A percentile compares a stretch with the other conserved stretches of the same genome.
Evolutionary conservation across 2,888 invertebrate species (phyloP).

Genomic region (Melanostoma scalare): DNA sequence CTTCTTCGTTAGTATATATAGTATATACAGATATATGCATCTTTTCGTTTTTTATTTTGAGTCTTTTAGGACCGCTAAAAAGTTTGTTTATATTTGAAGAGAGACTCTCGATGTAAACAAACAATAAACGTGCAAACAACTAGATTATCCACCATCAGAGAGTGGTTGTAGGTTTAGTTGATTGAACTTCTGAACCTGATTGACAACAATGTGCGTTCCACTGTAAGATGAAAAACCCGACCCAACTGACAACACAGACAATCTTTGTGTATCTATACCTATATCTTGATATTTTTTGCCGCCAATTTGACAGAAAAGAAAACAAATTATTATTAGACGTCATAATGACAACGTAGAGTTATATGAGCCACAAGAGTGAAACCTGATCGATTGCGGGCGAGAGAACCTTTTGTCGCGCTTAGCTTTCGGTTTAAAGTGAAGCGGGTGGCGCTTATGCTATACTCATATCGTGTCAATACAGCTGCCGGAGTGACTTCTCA

Average conservation of each 20-base stretch:
- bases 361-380: constrained; percentile 38
- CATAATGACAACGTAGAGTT: constrained; percentile 65
- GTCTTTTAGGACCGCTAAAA: constrained; percentile 22
- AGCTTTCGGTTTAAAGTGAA: not conserved
- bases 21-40: constrained; percentile 8
- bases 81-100: constrained; percentile 37
- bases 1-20: constrained; percentile 11
- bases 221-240: constrained; percentile 66
- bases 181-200: constrained; percentile 73
- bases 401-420: constrained; percentile 56
- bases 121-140: constrained; percentile 62
- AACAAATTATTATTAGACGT: constrained; percentile 58
- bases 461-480: constrained; percentile 1
- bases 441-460: too few species aligned
- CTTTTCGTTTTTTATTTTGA: not conserved
- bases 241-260: constrained; percentile 61
- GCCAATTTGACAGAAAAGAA: constrained; percentile 53
- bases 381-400: constrained; percentile 68
- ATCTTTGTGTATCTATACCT: constrained; percentile 38
- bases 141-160: constrained; percentile 59
- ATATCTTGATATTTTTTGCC: constrained; percentile 45
- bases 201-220: constrained; percentile 71
- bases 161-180: constrained; percentile 46
- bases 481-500: constrained; percentile 4
- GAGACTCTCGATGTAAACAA: constrained; percentile 60